A percentile compares a stretch with the other conserved stretches of the same genome.
phyloP scores from a whole-genome alignment of 2,888 invertebrate genomes.

The Laothoe populi region DNA sequence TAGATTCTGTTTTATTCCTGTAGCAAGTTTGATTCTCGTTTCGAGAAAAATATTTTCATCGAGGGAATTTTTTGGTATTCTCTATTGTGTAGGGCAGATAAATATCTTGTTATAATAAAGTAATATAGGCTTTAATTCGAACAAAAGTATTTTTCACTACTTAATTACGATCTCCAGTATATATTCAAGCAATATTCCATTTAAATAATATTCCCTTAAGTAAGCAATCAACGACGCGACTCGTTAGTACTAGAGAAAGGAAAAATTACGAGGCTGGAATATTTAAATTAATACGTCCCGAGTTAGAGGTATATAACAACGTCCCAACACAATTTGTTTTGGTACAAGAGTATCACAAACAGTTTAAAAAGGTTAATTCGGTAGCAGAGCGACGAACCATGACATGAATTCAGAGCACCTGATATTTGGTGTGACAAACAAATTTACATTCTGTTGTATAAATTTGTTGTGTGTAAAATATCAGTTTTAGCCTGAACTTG shows the following conservation, averaged over 20 bases:
- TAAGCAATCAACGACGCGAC: constrained; percentile 15
- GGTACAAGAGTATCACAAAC: constrained; percentile 34
- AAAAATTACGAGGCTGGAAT: constrained; percentile 14
- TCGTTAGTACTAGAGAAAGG: constrained; percentile 12
- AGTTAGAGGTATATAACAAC: constrained; percentile 22
- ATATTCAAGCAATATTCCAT: constrained; percentile 3
- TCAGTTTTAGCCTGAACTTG: not conserved
- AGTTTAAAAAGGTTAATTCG: constrained; percentile 43
- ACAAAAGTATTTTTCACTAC: not conserved
- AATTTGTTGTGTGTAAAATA: constrained; percentile 25
- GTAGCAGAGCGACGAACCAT: constrained; percentile 37
- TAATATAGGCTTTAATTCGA: not conserved
- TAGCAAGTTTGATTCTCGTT: no score
- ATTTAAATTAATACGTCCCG: constrained; percentile 19
- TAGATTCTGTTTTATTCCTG: no score
- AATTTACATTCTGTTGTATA: constrained; percentile 22
- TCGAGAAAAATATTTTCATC: no score
- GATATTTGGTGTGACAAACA: constrained; percentile 30
- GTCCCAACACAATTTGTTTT: constrained; percentile 31
- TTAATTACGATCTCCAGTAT: not conserved
- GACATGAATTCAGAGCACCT: constrained; percentile 36
- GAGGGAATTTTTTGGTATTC: no score
- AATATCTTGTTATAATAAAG: no score
- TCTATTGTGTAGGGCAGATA: no score
- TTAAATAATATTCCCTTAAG: constrained; percentile 20